Conservation (phyloP, 1,140 invertebrate species). For the Cotesia vestalis region DNA sequence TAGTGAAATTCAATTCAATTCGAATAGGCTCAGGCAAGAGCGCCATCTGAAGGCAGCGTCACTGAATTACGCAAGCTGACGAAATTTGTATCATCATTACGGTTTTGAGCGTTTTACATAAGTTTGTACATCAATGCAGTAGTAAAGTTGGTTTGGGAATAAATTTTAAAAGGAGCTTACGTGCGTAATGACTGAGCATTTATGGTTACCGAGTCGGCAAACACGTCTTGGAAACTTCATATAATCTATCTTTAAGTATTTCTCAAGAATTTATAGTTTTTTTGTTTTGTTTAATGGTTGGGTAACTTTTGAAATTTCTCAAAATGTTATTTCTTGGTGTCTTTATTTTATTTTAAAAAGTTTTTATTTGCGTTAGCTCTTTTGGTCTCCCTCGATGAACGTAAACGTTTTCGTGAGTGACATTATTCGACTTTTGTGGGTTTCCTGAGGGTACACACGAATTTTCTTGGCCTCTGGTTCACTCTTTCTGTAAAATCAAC, state of each 20-base stretch:
- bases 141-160: conserved; percentile 24
- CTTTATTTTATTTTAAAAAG: too few relatives aligned
- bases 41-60: background rate
- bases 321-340: background rate
- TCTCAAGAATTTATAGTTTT: background rate
- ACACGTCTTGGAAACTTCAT: conserved; percentile 11
- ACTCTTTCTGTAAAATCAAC: background rate
- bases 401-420: conserved; percentile 29
- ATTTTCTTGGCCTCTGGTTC: conserved; percentile 1
- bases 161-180: conserved; percentile 22
- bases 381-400: conserved; percentile 23
- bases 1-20: background rate
- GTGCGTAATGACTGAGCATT: conserved; percentile 36
- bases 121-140: background rate
- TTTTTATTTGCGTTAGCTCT: too few relatives aligned
- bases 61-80: background rate
- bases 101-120: background rate
- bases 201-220: conserved; percentile 31
- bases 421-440: conserved; percentile 30
- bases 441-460: conserved; percentile 20
- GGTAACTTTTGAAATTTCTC: background rate
- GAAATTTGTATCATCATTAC: conserved; percentile 29
- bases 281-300: background rate
- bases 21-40: too few relatives aligned
- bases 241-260: conserved; percentile 2